phyloP scores from a whole-genome alignment of 1,140 invertebrate genomes.

The Nasonia giraulti region DNA sequence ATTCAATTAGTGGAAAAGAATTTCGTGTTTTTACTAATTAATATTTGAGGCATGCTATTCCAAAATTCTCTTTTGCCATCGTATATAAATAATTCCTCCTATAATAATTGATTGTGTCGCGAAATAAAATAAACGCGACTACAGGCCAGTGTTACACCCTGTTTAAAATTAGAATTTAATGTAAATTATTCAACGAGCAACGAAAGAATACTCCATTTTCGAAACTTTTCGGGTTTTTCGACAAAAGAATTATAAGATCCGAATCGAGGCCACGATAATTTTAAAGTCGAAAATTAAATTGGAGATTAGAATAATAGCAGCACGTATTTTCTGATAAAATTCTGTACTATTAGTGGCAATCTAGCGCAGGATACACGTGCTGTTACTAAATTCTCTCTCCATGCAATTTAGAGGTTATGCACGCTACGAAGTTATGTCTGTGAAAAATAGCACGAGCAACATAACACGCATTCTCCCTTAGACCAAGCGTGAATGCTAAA shows the following conservation, averaged over 20 bases:
- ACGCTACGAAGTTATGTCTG: slow-evolving; percentile 13
- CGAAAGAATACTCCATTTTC: too few species aligned
- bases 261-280: not conserved
- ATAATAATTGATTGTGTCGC: too few species aligned
- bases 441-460: slow-evolving; percentile 22
- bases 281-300: not conserved
- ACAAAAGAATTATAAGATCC: not conserved
- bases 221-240: too few species aligned
- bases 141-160: too few species aligned
- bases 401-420: not conserved
- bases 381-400: not conserved
- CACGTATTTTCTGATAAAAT: not conserved
- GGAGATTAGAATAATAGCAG: not conserved
- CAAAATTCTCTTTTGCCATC: too few species aligned
- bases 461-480: slow-evolving; percentile 12
- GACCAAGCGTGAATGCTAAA: not conserved
- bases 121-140: too few species aligned
- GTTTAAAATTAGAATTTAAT: too few species aligned
- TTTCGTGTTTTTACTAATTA: too few species aligned
- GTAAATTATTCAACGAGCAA: too few species aligned
- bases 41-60: too few species aligned
- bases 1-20: too few species aligned
- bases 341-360: not conserved
- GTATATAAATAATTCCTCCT: too few species aligned
- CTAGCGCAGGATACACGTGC: not conserved